These are phyloP conservation scores for Dasypus novemcinctus DNA, from an alignment of 2,113 vertebrate genomes.

Conservation along the genomic window DNA sequence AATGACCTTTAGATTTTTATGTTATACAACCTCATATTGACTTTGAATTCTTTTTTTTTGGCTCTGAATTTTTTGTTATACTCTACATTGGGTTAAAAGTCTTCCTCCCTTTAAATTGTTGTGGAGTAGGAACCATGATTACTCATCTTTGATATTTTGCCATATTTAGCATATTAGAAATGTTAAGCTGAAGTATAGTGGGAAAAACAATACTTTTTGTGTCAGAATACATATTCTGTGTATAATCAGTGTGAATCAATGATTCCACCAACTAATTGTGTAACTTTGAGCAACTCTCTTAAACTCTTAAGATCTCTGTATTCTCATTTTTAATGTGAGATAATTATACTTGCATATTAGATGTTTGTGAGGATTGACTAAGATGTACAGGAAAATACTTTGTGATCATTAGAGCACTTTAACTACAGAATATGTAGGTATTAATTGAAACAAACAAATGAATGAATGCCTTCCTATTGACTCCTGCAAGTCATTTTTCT, in stretches of 20 bases:
- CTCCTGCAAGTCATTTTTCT: background rate
- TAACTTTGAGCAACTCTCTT: background rate
- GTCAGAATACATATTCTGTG: background rate
- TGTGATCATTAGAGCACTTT: background rate
- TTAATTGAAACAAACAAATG: background rate
- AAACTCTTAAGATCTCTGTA: background rate
- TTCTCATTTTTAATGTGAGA: background rate
- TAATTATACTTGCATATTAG: background rate
- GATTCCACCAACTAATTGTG: background rate
- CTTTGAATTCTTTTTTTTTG: background rate
- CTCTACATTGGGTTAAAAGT: background rate
- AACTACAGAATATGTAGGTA: background rate
- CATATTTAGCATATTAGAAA: background rate
- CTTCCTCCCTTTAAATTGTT: background rate
- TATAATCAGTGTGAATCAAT: background rate
- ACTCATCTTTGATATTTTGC: background rate
- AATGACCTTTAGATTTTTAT: constrained; percentile 2
- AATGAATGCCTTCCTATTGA: background rate
- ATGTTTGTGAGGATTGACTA: background rate
- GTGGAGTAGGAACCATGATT: background rate
- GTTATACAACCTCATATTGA: background rate
- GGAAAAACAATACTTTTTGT: background rate
- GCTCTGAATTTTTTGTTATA: background rate
- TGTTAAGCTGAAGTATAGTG: background rate
- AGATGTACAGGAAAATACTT: background rate